phyloP scores from a whole-genome alignment of 2,113 vertebrate genomes.

The Saguinus imperator region DNA sequence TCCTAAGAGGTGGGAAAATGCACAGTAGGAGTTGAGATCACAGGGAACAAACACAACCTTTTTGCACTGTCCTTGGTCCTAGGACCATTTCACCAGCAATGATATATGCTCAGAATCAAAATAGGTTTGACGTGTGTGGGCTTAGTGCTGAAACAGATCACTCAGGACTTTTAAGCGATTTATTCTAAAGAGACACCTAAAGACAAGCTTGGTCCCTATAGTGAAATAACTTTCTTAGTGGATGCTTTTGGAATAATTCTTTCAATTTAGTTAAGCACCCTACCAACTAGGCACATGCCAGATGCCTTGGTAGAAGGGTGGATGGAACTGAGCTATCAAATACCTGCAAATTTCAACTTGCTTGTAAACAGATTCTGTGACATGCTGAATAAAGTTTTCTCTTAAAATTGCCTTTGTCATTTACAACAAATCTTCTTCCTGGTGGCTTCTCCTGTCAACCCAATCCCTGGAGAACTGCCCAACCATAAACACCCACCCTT shows the following conservation, averaged over 20 bases:
- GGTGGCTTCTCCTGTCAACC: slow-evolving; percentile 30
- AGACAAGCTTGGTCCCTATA: background rate
- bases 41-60: background rate
- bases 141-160: background rate
- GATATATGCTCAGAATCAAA: background rate
- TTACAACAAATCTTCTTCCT: slow-evolving; percentile 1
- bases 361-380: slow-evolving; percentile 24
- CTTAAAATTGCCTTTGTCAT: background rate
- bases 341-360: slow-evolving; percentile 45
- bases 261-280: background rate
- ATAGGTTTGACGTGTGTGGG: background rate
- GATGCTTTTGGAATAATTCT: background rate
- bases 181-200: background rate
- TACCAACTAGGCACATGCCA: background rate
- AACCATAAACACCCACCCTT: background rate
- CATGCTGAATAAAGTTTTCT: background rate
- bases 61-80: background rate
- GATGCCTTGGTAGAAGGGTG: background rate
- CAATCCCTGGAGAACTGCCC: background rate
- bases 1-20: background rate
- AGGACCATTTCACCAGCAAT: background rate
- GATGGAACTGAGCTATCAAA: slow-evolving; percentile 22
- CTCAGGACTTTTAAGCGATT: background rate
- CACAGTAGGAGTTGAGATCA: background rate
- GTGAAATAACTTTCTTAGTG: background rate